phyloP scores from a whole-genome alignment of 2,888 invertebrate species.

The Barypeithes pellucidus region DNA sequence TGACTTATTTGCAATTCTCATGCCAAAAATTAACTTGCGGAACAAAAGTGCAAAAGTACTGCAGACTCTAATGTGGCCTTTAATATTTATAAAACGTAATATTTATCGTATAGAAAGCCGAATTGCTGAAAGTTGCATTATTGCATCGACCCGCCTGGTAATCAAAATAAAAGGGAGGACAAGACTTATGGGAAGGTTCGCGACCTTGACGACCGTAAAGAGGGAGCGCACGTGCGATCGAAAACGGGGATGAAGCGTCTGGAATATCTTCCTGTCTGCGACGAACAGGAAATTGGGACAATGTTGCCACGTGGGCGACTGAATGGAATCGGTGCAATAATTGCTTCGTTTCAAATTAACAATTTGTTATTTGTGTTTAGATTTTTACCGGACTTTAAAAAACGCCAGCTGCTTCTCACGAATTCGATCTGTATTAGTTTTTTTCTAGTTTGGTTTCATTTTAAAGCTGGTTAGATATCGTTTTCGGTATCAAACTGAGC shows the following conservation, averaged over 20 bases:
- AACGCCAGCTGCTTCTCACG: too few species aligned
- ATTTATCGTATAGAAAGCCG: not conserved
- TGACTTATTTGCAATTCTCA: too few species aligned
- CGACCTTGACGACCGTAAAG: conserved; percentile 10
- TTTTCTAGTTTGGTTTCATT: too few species aligned
- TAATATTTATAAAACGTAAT: not conserved
- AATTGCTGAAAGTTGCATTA: not conserved
- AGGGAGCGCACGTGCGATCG: conserved; percentile 16
- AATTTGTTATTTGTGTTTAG: too few species aligned
- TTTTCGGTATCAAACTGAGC: too few species aligned
- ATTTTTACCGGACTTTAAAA: too few species aligned
- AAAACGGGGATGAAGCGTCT: conserved; percentile 23
- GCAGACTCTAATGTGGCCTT: too few species aligned
- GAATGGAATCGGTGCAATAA: not conserved
- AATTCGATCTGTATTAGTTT: too few species aligned
- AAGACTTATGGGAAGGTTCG: not conserved
- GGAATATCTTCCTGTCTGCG: not conserved
- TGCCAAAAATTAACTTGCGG: too few species aligned
- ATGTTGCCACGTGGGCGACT: not conserved
- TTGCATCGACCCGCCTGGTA: not conserved
- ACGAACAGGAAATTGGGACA: not conserved
- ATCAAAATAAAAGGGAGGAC: not conserved
- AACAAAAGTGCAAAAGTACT: too few species aligned
- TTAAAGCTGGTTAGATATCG: too few species aligned
- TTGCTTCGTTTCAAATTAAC: too few species aligned